A percentile compares a stretch with the other conserved stretches of the same genome.
phyloP scores from a whole-genome alignment of 1,140 invertebrate genomes.

The Oedothorax gibbosus region DNA sequence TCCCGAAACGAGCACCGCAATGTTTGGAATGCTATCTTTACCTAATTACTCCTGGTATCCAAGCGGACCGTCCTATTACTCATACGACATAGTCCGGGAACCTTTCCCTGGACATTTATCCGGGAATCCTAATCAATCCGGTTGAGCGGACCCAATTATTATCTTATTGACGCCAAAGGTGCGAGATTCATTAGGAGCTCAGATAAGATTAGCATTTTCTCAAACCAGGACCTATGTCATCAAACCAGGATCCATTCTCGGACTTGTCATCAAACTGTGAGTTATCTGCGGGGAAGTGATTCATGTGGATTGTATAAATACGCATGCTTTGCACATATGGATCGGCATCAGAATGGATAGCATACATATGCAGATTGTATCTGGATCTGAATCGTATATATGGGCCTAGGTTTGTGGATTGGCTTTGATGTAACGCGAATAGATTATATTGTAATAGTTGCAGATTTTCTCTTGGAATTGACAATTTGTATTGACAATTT shows the following conservation, averaged over 20 bases:
- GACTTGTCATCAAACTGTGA: background rate
- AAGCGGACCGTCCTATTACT: background rate
- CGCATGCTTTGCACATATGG: too few relatives aligned
- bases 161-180: constrained; percentile 44
- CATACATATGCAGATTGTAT: too few relatives aligned
- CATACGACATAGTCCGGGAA: background rate
- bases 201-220: constrained; percentile 55
- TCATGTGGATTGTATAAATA: too few relatives aligned
- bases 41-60: background rate
- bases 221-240: background rate
- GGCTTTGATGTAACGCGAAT: too few relatives aligned
- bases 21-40: too few relatives aligned
- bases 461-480: too few relatives aligned
- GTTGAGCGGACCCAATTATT: constrained; percentile 48
- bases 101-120: constrained; percentile 3
- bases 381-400: too few relatives aligned
- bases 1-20: too few relatives aligned
- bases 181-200: constrained; percentile 45
- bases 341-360: too few relatives aligned
- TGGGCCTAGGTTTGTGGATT: too few relatives aligned
- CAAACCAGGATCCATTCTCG: background rate
- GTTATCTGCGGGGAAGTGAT: background rate
- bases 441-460: too few relatives aligned
- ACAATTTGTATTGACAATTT: too few relatives aligned
- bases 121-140: constrained; percentile 38